These are phyloP conservation scores for Lochmaea crataegi DNA, from an alignment of 2,888 invertebrate species.

Conservation along the genomic window DNA sequence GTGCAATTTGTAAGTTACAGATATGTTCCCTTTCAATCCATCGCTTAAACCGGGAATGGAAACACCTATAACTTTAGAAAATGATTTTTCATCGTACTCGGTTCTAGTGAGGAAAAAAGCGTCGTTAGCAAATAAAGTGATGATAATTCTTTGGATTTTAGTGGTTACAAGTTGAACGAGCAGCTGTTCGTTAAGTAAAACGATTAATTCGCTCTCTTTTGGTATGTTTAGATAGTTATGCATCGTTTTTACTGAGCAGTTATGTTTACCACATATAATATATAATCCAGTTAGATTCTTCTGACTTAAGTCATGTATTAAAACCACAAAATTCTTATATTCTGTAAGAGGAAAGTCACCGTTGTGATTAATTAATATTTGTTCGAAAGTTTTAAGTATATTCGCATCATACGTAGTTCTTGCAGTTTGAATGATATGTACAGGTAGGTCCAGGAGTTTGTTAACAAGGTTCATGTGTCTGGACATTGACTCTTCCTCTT, in stretches of 20 bases:
- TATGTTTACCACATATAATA: background rate
- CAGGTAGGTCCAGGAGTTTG: conserved; percentile 9
- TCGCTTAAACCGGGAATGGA: conserved; percentile 8
- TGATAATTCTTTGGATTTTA: conserved; percentile 22
- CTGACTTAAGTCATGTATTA: background rate
- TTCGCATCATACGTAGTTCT: background rate
- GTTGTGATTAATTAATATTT: background rate
- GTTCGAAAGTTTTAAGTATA: conserved; percentile 5
- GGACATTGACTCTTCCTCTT: background rate
- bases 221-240: background rate
- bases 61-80: conserved; percentile 37
- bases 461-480: background rate
- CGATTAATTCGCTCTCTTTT: background rate
- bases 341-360: background rate
- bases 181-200: conserved; percentile 23
- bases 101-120: conserved; percentile 26
- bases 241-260: background rate
- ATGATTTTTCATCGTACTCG: background rate
- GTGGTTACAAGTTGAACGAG: conserved; percentile 19
- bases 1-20: conserved; percentile 18
- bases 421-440: background rate
- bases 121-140: conserved; percentile 33
- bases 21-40: conserved; percentile 16
- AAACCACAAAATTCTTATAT: background rate
- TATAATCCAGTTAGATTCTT: conserved; percentile 6